Percentiles rank a stretch among this genome's conserved stretches.
Conservation (phyloP, 2,797 vertebrate species). For the Monodelphis domestica region DNA sequence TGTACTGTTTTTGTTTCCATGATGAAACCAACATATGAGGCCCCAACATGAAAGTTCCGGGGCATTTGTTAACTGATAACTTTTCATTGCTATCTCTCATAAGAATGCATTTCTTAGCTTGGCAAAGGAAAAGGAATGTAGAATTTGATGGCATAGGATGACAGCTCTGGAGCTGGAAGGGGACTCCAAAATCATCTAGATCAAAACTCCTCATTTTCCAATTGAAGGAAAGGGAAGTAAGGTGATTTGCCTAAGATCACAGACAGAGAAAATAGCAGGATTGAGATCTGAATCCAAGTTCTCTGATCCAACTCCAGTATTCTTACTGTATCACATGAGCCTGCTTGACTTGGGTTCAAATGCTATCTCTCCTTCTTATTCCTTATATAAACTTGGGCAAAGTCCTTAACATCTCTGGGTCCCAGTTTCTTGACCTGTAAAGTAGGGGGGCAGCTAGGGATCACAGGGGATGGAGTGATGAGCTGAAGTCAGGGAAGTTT, state of each 20-base stretch:
- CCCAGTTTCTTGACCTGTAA: not conserved
- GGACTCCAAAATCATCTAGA: not conserved
- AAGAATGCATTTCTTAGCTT: not conserved
- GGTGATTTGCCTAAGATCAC: not conserved
- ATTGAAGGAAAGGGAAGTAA: not conserved
- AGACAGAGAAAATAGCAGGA: not conserved
- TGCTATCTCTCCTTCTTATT: not conserved
- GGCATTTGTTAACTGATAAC: not conserved
- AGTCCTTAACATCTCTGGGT: not conserved
- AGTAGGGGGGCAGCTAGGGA: too few relatives aligned
- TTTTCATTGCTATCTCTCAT: not conserved
- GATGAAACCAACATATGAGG: slow-evolving; percentile 5
- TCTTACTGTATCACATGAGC: not conserved
- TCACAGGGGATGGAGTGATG: too few relatives aligned
- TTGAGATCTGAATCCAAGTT: not conserved
- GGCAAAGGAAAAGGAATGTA: not conserved
- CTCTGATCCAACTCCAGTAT: not conserved
- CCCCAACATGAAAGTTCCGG: not conserved
- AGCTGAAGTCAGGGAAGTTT: too few relatives aligned
- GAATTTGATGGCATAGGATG: not conserved
- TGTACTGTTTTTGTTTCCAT: slow-evolving; percentile 8
- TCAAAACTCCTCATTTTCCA: not conserved
- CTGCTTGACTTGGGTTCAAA: not conserved
- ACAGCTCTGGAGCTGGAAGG: not conserved
- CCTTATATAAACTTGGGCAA: not conserved